These are phyloP conservation scores for Hypomecis atomaria DNA, from an alignment of 2,888 invertebrate genomes.

Conservation along the genomic window DNA sequence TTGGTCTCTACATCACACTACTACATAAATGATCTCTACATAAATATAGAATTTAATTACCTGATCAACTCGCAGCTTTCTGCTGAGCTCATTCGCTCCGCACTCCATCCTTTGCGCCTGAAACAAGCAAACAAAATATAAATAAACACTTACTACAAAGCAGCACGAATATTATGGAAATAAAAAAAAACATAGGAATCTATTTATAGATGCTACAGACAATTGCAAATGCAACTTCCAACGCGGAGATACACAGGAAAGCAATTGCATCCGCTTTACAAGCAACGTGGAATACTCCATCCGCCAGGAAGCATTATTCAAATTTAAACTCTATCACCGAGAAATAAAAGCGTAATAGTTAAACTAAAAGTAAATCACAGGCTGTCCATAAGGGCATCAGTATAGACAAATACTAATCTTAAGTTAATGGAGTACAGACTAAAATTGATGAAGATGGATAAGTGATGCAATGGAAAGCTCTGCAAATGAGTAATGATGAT, in stretches of 20 bases:
- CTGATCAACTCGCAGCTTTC: constrained; percentile 79
- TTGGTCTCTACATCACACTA: too few species aligned
- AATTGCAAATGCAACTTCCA: constrained; percentile 47
- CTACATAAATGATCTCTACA: too few species aligned
- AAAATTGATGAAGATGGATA: constrained; percentile 19
- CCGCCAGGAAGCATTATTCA: constrained; percentile 26
- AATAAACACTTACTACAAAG: background rate
- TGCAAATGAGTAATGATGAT: constrained; percentile 57
- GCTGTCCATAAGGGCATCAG: constrained; percentile 11
- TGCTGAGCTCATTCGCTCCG: constrained; percentile 71
- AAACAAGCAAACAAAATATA: constrained; percentile 55
- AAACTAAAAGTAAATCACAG: constrained; percentile 3
- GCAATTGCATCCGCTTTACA: constrained; percentile 63
- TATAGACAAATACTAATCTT: constrained; percentile 26
- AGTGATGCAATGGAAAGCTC: constrained; percentile 55
- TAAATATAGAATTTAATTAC: constrained; percentile 47
- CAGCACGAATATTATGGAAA: background rate
- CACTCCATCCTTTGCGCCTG: constrained; percentile 82
- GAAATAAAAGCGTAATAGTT: constrained; percentile 37
- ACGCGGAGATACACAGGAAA: constrained; percentile 62
- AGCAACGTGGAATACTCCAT: constrained; percentile 45
- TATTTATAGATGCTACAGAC: background rate
- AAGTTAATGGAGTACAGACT: constrained; percentile 16
- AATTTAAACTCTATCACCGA: constrained; percentile 43
- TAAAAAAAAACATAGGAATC: too few species aligned